These are phyloP conservation scores for Maconellicoccus hirsutus DNA, from an alignment of 1,140 invertebrate species.

Conservation along the genomic window DNA sequence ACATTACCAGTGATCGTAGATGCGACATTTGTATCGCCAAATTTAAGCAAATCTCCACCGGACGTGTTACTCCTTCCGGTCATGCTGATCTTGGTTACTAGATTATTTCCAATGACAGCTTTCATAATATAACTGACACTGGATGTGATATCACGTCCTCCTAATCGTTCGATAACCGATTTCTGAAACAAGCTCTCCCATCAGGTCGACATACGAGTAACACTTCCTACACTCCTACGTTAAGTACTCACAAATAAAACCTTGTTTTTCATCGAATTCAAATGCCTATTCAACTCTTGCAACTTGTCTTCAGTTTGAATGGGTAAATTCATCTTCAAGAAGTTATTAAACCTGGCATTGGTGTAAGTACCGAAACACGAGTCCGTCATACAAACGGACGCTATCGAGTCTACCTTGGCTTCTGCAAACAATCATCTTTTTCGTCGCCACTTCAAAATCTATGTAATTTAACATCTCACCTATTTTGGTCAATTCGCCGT, in stretches of 20 bases:
- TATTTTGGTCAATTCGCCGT: background rate
- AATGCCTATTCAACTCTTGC: background rate
- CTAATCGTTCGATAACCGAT: background rate
- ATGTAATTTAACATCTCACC: too few relatives aligned
- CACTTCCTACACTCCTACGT: too few relatives aligned
- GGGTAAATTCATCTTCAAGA: background rate
- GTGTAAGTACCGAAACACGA: background rate
- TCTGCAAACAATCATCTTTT: too few relatives aligned
- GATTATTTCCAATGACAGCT: background rate
- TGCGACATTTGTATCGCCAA: background rate
- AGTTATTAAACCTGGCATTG: background rate
- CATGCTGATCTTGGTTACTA: background rate
- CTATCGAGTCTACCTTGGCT: background rate
- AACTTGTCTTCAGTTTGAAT: background rate
- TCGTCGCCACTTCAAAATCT: too few relatives aligned
- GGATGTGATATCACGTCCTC: background rate
- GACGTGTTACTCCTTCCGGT: background rate
- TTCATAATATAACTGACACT: conserved; percentile 1
- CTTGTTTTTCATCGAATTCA: background rate
- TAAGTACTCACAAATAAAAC: background rate
- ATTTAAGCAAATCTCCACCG: background rate
- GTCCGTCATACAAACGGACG: background rate
- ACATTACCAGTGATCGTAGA: background rate
- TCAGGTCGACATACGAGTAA: too few relatives aligned
- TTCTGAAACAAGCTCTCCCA: background rate